Percentiles rank a stretch among this genome's conserved stretches.
These are phyloP conservation scores for Drosophila histrio DNA, from an alignment of 2,888 invertebrate species.

Conservation along the genomic window DNA sequence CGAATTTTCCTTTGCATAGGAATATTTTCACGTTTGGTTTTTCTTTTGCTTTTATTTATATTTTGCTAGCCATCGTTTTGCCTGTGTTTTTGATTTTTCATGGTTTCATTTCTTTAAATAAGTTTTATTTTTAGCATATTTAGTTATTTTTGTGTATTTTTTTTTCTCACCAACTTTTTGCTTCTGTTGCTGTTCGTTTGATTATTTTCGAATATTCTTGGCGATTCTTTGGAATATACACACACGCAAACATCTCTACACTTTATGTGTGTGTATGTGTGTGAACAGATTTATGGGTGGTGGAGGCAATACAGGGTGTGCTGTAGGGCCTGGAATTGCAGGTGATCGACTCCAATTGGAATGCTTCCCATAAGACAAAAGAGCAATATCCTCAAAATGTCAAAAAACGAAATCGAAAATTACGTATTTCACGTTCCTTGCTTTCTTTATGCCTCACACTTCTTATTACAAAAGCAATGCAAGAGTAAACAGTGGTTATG, in stretches of 20 bases:
- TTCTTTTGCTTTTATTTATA: conserved; percentile 57
- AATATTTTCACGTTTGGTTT: conserved; percentile 28
- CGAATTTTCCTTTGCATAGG: conserved; percentile 33
- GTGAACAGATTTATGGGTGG: conserved; percentile 58
- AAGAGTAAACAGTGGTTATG: conserved; percentile 57
- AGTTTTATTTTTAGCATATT: conserved; percentile 82
- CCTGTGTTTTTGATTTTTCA: conserved; percentile 76
- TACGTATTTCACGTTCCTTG: not conserved
- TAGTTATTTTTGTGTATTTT: conserved; percentile 78
- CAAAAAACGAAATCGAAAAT: not conserved
- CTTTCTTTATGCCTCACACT: conserved; percentile 19
- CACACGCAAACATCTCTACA: conserved; percentile 19
- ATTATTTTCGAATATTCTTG: conserved; percentile 64
- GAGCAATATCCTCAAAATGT: not conserved
- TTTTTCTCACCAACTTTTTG: conserved; percentile 59
- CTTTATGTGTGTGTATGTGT: conserved; percentile 47
- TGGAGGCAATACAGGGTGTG: conserved; percentile 20
- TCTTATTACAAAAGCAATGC: conserved; percentile 12
- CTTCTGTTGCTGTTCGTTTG: conserved; percentile 42
- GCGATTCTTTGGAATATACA: conserved; percentile 70
- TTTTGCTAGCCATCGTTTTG: conserved; percentile 67
- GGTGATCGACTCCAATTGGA: conserved; percentile 13
- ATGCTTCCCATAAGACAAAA: not conserved
- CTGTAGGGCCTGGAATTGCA: conserved; percentile 4
- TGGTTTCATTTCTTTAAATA: conserved; percentile 84